These are phyloP conservation scores for Stenodera caucasica DNA, from an alignment of 2,888 invertebrate genomes.

Conservation along the genomic window DNA sequence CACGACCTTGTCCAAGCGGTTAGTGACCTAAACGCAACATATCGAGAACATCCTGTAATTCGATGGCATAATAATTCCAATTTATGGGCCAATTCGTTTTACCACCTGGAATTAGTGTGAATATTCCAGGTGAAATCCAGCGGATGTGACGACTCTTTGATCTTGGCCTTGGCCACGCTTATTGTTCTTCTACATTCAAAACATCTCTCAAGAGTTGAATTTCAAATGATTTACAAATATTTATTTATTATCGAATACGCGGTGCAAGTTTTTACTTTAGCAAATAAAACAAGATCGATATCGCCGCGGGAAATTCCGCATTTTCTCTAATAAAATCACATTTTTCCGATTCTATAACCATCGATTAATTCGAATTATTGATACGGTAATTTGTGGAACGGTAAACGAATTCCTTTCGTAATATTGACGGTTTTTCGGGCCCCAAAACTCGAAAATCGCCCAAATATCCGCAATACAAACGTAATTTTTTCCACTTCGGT, in stretches of 20 bases:
- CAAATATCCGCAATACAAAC: too few relatives aligned
- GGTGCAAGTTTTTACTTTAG: neutral
- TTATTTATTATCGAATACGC: neutral
- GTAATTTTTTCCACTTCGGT: too few relatives aligned
- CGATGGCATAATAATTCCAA: neutral
- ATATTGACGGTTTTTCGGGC: too few relatives aligned
- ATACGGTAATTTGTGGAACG: neutral
- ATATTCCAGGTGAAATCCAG: too few relatives aligned
- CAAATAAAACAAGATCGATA: neutral
- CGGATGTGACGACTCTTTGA: neutral
- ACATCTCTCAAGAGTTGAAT: neutral
- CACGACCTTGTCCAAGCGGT: conserved; percentile 28
- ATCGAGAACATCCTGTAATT: conserved; percentile 14
- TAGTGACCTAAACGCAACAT: conserved; percentile 23
- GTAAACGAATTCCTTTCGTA: neutral
- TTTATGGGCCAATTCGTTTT: too few relatives aligned
- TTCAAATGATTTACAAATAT: conserved; percentile 2
- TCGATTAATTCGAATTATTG: neutral
- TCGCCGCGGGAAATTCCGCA: neutral
- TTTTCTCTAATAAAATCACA: too few relatives aligned
- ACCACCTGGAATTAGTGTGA: too few relatives aligned
- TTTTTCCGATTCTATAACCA: too few relatives aligned
- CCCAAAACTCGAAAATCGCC: neutral
- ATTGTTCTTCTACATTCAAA: neutral
- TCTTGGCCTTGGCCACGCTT: conserved; percentile 8